Evolutionary conservation across 2,888 invertebrate genomes (phyloP).

Genomic region (Protophormia terraenovae): DNA sequence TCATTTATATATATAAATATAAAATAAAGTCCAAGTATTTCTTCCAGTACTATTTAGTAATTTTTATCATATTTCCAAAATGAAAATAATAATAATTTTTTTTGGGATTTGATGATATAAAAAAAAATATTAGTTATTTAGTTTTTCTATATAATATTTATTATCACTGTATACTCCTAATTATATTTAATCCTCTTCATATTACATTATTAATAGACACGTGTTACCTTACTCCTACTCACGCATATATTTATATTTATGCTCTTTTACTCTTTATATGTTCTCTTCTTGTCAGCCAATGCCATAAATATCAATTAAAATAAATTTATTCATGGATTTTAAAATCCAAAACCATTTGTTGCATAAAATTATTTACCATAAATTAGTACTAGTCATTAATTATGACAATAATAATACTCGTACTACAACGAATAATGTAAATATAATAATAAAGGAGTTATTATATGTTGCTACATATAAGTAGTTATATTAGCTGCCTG

Average conservation of each 20-base stretch:
- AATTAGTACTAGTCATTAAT: conserved; percentile 44
- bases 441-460: not conserved
- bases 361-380: conserved; percentile 30
- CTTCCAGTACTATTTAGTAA: too few species aligned
- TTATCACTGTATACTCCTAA: not conserved
- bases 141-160: not conserved
- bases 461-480: too few species aligned
- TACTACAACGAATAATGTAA: not conserved
- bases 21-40: too few species aligned
- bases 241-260: too few species aligned
- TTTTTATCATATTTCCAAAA: too few species aligned
- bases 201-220: conserved; percentile 17
- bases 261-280: not conserved
- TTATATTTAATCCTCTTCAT: conserved; percentile 15
- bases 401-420: conserved; percentile 4
- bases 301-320: conserved; percentile 47
- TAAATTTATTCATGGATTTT: conserved; percentile 28
- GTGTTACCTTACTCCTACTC: not conserved
- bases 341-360: conserved; percentile 37
- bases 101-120: too few species aligned
- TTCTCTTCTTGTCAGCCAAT: too few species aligned
- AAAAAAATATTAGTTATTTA: not conserved
- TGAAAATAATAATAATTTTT: too few species aligned
- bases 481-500: too few species aligned
- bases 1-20: too few species aligned